These are phyloP conservation scores for Ceratina japonica DNA, from an alignment of 1,140 invertebrate species.

Conservation along the genomic window DNA sequence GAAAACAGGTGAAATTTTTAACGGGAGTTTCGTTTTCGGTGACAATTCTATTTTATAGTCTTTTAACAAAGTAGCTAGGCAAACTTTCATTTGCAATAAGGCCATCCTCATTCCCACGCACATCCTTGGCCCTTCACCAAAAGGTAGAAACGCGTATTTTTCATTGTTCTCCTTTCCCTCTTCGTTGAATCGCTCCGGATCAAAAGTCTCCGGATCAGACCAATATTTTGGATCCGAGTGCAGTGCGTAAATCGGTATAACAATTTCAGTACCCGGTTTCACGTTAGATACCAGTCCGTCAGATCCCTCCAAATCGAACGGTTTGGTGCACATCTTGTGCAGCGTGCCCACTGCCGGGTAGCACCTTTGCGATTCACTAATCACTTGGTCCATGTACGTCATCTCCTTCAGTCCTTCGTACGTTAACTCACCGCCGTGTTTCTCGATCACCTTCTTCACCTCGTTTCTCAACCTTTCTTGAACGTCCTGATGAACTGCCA, in stretches of 20 bases:
- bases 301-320: constrained; percentile 50
- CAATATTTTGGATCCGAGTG: constrained; percentile 75
- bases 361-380: constrained; percentile 56
- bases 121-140: too few relatives aligned
- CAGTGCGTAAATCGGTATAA: constrained; percentile 74
- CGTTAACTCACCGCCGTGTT: constrained; percentile 47
- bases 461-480: too few relatives aligned
- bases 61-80: too few relatives aligned
- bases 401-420: constrained; percentile 56
- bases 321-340: constrained; percentile 53
- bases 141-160: constrained; percentile 72
- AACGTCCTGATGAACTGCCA: too few relatives aligned
- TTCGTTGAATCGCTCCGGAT: constrained; percentile 84
- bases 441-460: too few relatives aligned
- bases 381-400: too few relatives aligned
- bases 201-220: constrained; percentile 82
- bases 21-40: too few relatives aligned
- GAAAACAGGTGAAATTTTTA: constrained; percentile 23
- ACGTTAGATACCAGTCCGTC: constrained; percentile 57
- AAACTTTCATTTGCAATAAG: too few relatives aligned
- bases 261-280: constrained; percentile 60
- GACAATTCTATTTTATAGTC: too few relatives aligned
- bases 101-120: too few relatives aligned
- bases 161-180: constrained; percentile 64
- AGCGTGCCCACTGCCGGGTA: constrained; percentile 13